These are phyloP conservation scores for Ostrea denselamellosa DNA, from an alignment of 1,140 invertebrate species.

Conservation along the genomic window DNA sequence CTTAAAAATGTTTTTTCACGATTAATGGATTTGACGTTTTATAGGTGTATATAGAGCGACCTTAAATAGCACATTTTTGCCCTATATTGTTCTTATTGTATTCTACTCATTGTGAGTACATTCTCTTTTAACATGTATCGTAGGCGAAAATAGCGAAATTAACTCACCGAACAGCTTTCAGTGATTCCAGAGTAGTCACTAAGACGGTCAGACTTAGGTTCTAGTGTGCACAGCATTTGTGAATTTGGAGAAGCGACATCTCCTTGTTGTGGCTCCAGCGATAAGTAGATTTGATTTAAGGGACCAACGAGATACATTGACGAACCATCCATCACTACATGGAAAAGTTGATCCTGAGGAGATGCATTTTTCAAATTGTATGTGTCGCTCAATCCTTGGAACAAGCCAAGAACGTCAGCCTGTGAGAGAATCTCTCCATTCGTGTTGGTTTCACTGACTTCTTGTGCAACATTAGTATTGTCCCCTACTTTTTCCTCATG, in stretches of 20 bases:
- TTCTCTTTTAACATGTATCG: no score
- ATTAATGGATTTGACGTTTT: no score
- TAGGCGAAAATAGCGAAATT: background rate
- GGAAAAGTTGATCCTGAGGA: background rate
- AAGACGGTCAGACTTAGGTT: background rate
- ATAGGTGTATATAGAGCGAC: no score
- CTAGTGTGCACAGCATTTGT: background rate
- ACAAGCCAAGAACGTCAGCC: background rate
- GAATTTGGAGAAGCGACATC: background rate
- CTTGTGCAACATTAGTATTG: background rate
- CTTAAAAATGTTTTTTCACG: no score
- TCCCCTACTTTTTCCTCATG: background rate
- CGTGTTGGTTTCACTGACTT: background rate
- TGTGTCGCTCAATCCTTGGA: background rate
- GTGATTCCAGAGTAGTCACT: background rate
- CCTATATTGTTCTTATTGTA: no score
- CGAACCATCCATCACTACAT: background rate
- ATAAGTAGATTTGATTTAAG: background rate
- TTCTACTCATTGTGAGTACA: no score
- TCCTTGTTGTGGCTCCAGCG: background rate
- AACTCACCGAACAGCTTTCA: background rate
- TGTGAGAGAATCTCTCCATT: background rate
- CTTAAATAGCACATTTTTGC: no score
- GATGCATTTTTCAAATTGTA: background rate
- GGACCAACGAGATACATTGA: conserved; percentile 2